phyloP scores from a whole-genome alignment of 1,140 invertebrate species.

The Pseudoatta argentina region DNA sequence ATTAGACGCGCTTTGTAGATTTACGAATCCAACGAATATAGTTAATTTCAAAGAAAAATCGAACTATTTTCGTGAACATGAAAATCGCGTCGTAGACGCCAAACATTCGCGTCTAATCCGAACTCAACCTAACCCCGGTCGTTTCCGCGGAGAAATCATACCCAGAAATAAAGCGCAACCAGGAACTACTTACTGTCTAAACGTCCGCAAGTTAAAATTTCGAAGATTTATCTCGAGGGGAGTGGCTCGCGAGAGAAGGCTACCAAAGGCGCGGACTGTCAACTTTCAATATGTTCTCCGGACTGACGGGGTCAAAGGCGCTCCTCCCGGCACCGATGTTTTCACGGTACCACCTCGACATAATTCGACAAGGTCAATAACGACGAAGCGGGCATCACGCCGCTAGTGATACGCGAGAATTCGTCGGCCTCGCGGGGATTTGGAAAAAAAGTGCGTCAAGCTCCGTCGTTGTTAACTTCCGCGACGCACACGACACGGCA shows the following conservation, averaged over 20 bases:
- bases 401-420: not conserved
- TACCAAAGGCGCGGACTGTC: not conserved
- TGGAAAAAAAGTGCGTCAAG: not conserved
- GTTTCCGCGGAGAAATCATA: not conserved
- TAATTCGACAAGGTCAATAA: conserved; percentile 33
- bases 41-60: not conserved
- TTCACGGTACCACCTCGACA: conserved; percentile 19
- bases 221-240: not conserved
- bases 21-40: not conserved
- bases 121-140: not conserved
- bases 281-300: conserved; percentile 4
- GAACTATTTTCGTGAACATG: not conserved
- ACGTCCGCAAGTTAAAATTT: not conserved
- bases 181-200: conserved; percentile 23
- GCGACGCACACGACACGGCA: not conserved
- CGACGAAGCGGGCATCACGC: not conserved
- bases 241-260: not conserved
- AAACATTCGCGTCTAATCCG: not conserved
- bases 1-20: not conserved
- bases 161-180: not conserved
- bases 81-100: not conserved
- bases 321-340: conserved; percentile 2
- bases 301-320: not conserved
- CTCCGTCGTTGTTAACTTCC: not conserved
- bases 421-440: not conserved